Percentiles rank a stretch among this genome's conserved stretches.
Conservation (phyloP, 2,113 vertebrate genomes). For the Aviceda subcristata region DNA sequence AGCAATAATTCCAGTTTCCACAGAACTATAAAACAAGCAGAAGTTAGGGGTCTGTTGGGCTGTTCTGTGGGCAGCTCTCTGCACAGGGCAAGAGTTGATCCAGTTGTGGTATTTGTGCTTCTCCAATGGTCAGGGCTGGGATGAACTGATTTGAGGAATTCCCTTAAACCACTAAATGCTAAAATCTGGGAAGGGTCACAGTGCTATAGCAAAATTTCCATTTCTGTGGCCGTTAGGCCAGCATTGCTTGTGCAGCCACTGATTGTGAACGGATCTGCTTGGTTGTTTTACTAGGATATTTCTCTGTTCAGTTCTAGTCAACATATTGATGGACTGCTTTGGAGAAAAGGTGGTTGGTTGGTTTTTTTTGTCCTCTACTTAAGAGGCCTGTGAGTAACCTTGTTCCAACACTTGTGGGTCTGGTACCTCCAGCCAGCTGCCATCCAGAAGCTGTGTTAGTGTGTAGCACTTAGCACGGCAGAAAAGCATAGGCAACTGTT, state of each 20-base stretch:
- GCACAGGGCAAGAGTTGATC: neutral
- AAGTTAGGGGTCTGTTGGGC: neutral
- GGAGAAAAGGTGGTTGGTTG: neutral
- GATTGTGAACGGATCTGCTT: neutral
- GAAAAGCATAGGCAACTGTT: neutral
- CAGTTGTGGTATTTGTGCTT: neutral
- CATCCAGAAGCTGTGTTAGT: neutral
- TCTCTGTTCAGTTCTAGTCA: neutral
- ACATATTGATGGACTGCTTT: neutral
- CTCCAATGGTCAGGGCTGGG: neutral
- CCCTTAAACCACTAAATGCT: neutral
- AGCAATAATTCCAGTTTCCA: neutral
- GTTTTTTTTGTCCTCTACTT: neutral
- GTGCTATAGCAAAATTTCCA: neutral
- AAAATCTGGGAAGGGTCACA: neutral
- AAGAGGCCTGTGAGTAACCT: neutral
- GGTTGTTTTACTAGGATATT: neutral
- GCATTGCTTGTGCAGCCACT: neutral
- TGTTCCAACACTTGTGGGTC: neutral
- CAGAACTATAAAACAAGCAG: neutral
- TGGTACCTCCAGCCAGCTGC: neutral
- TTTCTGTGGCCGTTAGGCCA: neutral
- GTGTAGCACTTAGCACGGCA: neutral
- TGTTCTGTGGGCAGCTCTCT: neutral
- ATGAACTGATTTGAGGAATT: neutral